phyloP scores from a whole-genome alignment of 2,113 vertebrate genomes.

The Python bivittatus region DNA sequence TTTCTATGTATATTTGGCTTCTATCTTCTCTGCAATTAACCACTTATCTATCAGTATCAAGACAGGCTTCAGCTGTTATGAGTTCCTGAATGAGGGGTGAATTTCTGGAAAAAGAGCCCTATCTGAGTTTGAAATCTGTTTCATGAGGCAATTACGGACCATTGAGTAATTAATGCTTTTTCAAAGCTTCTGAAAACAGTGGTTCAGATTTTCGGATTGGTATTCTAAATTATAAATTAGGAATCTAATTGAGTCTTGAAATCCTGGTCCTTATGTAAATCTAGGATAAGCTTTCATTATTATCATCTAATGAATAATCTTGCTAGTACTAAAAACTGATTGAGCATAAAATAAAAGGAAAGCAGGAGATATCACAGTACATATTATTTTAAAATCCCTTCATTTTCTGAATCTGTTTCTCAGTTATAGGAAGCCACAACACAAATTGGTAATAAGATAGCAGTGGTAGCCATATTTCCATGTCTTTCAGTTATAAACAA shows the following conservation, averaged over 20 bases:
- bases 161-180: neutral
- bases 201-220: neutral
- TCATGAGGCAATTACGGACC: neutral
- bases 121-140: too few species aligned
- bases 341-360: constrained; percentile 4
- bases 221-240: neutral
- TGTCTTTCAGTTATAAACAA: neutral
- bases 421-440: neutral
- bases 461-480: neutral
- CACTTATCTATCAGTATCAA: too few species aligned
- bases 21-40: too few species aligned
- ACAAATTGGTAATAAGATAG: neutral
- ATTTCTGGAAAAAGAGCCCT: too few species aligned
- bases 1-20: too few species aligned
- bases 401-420: neutral
- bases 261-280: neutral
- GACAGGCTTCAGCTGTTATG: too few species aligned
- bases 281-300: neutral
- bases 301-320: neutral
- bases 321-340: neutral
- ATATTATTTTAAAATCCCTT: neutral
- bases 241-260: neutral
- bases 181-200: neutral
- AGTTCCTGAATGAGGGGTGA: too few species aligned
- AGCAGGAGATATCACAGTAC: neutral